Conservation (phyloP, 1,140 invertebrate genomes). For the Anthonomus grandis region DNA sequence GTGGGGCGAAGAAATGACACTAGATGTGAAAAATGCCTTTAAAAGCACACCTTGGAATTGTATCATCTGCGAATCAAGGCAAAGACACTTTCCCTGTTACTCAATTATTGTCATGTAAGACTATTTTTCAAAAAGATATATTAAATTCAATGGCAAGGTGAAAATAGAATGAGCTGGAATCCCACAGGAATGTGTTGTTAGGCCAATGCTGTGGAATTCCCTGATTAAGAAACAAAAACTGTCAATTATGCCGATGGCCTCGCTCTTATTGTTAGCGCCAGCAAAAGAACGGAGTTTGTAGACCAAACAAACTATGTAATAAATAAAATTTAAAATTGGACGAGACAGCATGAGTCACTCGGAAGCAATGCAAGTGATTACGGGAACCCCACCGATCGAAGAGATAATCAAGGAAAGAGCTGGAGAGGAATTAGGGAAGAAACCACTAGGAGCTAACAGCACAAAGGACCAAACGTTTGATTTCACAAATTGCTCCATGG, state of each 20-base stretch:
- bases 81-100: too few species aligned
- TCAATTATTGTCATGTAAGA: too few species aligned
- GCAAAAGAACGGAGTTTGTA: not conserved
- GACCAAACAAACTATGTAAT: not conserved
- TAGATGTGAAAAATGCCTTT: too few species aligned
- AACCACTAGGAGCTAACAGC: not conserved
- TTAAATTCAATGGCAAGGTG: too few species aligned
- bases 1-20: too few species aligned
- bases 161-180: too few species aligned
- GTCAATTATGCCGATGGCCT: not conserved
- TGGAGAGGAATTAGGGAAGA: not conserved
- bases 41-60: too few species aligned
- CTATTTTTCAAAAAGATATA: too few species aligned
- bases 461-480: constrained; percentile 8
- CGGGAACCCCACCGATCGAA: constrained; percentile 7
- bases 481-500: too few species aligned
- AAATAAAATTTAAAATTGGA: not conserved
- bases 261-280: not conserved
- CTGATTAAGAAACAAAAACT: not conserved
- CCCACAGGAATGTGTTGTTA: not conserved
- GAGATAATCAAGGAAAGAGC: constrained; percentile 6
- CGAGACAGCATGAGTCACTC: not conserved
- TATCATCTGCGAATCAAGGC: too few species aligned
- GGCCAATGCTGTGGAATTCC: not conserved
- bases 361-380: constrained; percentile 9